Conservation (phyloP, 23 tunicate species). For the Aplidium turbinatum region DNA sequence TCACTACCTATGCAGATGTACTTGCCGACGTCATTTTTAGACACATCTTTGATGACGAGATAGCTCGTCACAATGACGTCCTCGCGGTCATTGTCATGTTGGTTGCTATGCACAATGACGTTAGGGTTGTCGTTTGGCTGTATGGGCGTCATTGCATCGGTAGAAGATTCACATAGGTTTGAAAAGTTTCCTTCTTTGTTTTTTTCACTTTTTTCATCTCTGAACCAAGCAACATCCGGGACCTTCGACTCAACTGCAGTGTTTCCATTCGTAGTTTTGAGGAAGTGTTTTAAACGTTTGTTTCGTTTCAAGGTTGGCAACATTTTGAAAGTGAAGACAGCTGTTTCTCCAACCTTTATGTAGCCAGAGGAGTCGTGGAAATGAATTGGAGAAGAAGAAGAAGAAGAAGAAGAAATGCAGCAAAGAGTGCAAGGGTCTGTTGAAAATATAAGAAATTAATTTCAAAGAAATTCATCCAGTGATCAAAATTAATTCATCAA, state of each 20-base stretch:
- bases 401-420: too few relatives aligned
- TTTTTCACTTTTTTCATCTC: neutral
- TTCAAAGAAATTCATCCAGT: too few relatives aligned
- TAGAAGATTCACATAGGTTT: neutral
- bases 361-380: too few relatives aligned
- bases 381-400: too few relatives aligned
- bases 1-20: neutral
- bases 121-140: neutral
- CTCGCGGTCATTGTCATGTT: neutral
- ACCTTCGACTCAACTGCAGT: too few relatives aligned
- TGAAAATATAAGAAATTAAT: too few relatives aligned
- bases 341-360: neutral
- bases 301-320: neutral
- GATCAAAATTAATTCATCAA: too few relatives aligned
- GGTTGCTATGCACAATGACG: neutral
- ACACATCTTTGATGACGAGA: neutral
- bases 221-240: neutral
- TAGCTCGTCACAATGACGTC: neutral
- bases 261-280: too few relatives aligned
- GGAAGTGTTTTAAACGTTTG: too few relatives aligned
- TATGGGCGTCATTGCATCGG: neutral
- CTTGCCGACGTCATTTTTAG: neutral
- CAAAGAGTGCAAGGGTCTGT: too few relatives aligned
- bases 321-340: neutral
- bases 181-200: neutral